Conservation (phyloP, 2,888 invertebrate species). For the Bedellia somnulentella region DNA sequence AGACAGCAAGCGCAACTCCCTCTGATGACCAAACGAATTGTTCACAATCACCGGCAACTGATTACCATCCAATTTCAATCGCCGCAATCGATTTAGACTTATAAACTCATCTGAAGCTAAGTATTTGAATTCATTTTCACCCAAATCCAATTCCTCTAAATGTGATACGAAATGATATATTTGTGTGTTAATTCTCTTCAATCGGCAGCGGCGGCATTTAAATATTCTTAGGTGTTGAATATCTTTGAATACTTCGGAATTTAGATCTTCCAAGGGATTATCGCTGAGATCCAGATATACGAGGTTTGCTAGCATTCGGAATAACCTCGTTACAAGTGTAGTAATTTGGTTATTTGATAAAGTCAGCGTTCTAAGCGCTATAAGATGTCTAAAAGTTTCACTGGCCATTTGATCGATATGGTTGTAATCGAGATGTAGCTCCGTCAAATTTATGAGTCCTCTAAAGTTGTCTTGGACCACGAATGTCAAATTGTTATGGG, state of each 20-base stretch:
- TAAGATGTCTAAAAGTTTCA: conserved; percentile 74
- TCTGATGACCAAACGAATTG: conserved; percentile 65
- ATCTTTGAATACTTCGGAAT: conserved; percentile 79
- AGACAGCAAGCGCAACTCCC: conserved; percentile 55
- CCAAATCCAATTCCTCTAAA: conserved; percentile 73
- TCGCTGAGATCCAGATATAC: conserved; percentile 72
- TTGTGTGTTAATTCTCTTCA: conserved; percentile 75
- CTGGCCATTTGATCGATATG: conserved; percentile 73
- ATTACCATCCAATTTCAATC: conserved; percentile 73
- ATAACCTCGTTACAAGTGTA: conserved; percentile 70
- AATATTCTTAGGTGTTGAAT: conserved; percentile 70
- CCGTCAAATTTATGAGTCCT: conserved; percentile 71
- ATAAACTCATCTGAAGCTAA: conserved; percentile 72
- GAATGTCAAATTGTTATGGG: conserved; percentile 72
- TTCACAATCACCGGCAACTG: conserved; percentile 75
- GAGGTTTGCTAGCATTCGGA: conserved; percentile 73
- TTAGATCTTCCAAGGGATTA: conserved; percentile 72
- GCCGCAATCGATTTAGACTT: conserved; percentile 66
- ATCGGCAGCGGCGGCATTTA: conserved; percentile 71
- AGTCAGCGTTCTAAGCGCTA: conserved; percentile 67
- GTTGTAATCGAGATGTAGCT: conserved; percentile 74
- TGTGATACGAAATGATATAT: conserved; percentile 75
- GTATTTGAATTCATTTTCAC: conserved; percentile 77
- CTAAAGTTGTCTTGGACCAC: conserved; percentile 74
- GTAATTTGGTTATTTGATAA: conserved; percentile 69